These are phyloP conservation scores for Hoplodrina blanda DNA, from an alignment of 2,888 invertebrate genomes.

Conservation along the genomic window DNA sequence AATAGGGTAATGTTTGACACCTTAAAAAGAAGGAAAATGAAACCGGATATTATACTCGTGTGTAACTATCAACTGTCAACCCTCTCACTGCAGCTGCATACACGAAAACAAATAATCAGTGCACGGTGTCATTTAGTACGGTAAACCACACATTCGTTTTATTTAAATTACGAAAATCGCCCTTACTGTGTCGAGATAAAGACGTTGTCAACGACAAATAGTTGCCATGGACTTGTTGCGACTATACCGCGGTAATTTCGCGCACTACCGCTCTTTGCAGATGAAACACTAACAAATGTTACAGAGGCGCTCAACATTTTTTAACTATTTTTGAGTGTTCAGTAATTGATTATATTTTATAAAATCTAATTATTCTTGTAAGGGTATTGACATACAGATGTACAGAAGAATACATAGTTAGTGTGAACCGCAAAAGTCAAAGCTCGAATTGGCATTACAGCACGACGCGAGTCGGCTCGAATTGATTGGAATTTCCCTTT, in stretches of 20 bases:
- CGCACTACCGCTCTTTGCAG: constrained; percentile 50
- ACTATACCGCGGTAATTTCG: constrained; percentile 56
- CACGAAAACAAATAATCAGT: constrained; percentile 42
- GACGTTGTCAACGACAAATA: not conserved
- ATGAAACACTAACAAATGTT: constrained; percentile 60
- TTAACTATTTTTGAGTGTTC: not conserved
- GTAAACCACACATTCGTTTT: not conserved
- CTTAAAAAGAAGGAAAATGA: not conserved
- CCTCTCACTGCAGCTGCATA: constrained; percentile 22
- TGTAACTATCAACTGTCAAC: constrained; percentile 37
- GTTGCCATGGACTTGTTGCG: not conserved
- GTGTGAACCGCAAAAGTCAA: too few relatives aligned
- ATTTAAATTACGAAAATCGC: not conserved
- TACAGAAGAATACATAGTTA: too few relatives aligned
- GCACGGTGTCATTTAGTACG: constrained; percentile 21
- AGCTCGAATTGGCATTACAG: too few relatives aligned
- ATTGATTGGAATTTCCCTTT: too few relatives aligned
- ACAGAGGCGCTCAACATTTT: constrained; percentile 34
- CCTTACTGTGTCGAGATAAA: not conserved
- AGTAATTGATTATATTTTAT: too few relatives aligned
- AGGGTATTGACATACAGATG: too few relatives aligned
- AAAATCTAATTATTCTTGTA: too few relatives aligned
- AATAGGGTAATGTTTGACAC: too few relatives aligned
- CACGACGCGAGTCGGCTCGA: too few relatives aligned
- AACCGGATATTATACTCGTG: constrained; percentile 27